A percentile compares a stretch with the other conserved stretches of the same genome.
Evolutionary conservation across 2,113 vertebrate species (phyloP).

Genomic region (Phalacrocorax brasilianus): DNA sequence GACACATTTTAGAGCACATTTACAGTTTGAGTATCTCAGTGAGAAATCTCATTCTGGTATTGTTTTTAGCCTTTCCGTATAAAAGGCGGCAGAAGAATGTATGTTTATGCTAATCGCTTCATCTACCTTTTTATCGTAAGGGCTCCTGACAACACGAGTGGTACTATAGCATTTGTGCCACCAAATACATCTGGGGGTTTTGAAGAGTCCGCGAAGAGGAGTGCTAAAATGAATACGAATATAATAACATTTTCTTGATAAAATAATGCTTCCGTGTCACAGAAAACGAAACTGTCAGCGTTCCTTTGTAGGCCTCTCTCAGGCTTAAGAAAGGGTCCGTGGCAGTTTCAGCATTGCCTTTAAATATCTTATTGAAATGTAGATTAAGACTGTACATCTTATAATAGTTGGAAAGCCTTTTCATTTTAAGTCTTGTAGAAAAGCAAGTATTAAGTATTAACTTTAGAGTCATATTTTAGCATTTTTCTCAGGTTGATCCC

Average conservation of each 20-base stretch:
- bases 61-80: background rate
- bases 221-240: background rate
- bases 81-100: background rate
- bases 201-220: background rate
- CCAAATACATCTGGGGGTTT: background rate
- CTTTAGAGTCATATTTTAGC: constrained; percentile 55
- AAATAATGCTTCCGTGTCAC: constrained; percentile 62
- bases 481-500: constrained; percentile 64
- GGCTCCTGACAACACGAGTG: background rate
- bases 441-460: constrained; percentile 70
- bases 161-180: background rate
- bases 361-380: constrained; percentile 75
- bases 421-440: constrained; percentile 67
- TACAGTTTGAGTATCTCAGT: background rate
- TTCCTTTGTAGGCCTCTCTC: constrained; percentile 63
- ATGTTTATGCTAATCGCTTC: background rate
- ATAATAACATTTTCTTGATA: constrained; percentile 65
- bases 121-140: background rate
- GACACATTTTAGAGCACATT: accelerated
- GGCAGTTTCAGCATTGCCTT: constrained; percentile 67
- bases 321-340: constrained; percentile 67
- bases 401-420: constrained; percentile 66
- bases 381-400: constrained; percentile 67
- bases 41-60: background rate
- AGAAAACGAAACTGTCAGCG: constrained; percentile 58